phyloP scores from a whole-genome alignment of 2,113 vertebrate genomes.

The Chauna torquata region DNA sequence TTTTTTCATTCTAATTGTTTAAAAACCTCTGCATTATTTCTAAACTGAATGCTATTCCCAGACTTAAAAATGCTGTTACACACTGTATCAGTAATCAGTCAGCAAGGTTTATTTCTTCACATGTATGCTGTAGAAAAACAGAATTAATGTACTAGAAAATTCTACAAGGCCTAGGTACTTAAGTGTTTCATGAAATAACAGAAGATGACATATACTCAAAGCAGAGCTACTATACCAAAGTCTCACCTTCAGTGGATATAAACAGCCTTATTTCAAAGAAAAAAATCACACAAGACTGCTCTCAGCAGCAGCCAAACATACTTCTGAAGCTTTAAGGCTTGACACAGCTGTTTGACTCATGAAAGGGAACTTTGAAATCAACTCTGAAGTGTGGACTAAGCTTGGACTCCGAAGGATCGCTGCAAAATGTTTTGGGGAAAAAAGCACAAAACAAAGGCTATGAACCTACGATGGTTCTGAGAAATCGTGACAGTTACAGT shows the following conservation, averaged over 20 bases:
- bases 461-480: rapidly evolving
- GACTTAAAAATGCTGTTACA: background rate
- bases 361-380: background rate
- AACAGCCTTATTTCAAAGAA: background rate
- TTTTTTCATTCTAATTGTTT: background rate
- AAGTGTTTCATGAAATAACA: background rate
- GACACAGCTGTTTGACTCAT: background rate
- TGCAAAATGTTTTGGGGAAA: background rate
- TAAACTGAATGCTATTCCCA: background rate
- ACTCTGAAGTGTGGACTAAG: background rate
- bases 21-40: background rate
- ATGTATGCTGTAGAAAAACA: background rate
- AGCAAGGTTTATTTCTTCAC: background rate
- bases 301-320: background rate
- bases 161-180: background rate
- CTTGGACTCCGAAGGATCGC: background rate
- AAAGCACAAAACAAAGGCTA: background rate
- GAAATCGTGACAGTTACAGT: background rate
- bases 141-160: background rate
- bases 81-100: background rate
- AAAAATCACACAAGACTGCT: too few relatives aligned
- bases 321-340: background rate
- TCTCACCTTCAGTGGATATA: background rate
- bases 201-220: background rate
- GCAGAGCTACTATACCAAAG: background rate